phyloP scores from a whole-genome alignment of 2,797 vertebrate species.

The Coracias cyanogaster region DNA sequence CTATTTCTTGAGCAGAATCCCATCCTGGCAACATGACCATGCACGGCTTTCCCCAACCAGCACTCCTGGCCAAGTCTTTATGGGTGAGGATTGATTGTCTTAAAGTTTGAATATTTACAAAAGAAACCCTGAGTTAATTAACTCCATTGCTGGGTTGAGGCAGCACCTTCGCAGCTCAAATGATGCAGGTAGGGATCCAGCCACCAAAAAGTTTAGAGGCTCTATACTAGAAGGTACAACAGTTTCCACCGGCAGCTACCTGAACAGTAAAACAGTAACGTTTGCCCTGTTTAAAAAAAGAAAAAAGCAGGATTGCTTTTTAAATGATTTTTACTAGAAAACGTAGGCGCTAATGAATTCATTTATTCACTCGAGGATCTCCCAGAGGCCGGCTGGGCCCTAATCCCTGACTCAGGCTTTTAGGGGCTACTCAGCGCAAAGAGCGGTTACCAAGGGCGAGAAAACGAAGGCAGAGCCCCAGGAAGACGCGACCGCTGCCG shows the following conservation, averaged over 20 bases:
- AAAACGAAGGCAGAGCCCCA: neutral
- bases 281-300: fast-evolving
- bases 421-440: neutral
- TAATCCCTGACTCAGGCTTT: conserved; percentile 54
- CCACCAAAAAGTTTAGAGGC: neutral
- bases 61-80: fast-evolving
- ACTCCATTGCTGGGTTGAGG: neutral
- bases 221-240: neutral
- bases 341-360: neutral
- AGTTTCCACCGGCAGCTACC: neutral
- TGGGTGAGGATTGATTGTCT: neutral
- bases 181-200: fast-evolving
- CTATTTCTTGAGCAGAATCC: neutral
- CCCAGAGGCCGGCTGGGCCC: neutral
- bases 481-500: neutral
- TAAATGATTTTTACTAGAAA: neutral
- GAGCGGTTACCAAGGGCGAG: fast-evolving
- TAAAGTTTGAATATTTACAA: neutral
- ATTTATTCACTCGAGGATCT: neutral
- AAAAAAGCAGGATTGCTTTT: fast-evolving
- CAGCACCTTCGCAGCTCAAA: neutral
- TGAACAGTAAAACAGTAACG: fast-evolving
- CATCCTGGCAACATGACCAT: fast-evolving
- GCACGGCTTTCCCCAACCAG: neutral
- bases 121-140: neutral